These are phyloP conservation scores for Hedya salicella DNA, from an alignment of 2,888 invertebrate genomes.

Conservation along the genomic window DNA sequence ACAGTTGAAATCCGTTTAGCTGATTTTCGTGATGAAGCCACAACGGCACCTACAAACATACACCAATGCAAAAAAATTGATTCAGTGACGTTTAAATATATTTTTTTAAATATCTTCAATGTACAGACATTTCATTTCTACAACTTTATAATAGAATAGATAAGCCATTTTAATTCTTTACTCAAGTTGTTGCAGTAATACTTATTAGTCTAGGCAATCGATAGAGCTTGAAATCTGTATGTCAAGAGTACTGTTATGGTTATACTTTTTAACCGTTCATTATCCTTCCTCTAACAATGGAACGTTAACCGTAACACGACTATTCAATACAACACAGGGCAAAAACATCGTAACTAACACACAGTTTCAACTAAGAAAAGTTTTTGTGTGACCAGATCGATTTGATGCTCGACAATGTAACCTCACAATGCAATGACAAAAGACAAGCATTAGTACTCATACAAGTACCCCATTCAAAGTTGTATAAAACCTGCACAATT, in stretches of 20 bases:
- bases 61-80: no score
- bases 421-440: background rate
- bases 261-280: background rate
- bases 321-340: background rate
- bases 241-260: conserved; percentile 6
- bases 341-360: background rate
- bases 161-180: no score
- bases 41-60: no score
- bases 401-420: background rate
- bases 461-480: background rate
- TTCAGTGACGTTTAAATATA: no score
- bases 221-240: background rate
- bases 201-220: background rate
- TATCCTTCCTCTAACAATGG: background rate
- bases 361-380: background rate
- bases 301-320: conserved; percentile 1
- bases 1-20: no score
- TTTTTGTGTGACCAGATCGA: background rate
- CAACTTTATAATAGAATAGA: no score
- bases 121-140: no score
- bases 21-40: no score
- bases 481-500: background rate
- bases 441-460: background rate
- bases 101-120: no score
- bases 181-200: no score